These are phyloP conservation scores for Craterocephalus amniculus DNA, from an alignment of 2,797 vertebrate genomes.

Conservation along the genomic window DNA sequence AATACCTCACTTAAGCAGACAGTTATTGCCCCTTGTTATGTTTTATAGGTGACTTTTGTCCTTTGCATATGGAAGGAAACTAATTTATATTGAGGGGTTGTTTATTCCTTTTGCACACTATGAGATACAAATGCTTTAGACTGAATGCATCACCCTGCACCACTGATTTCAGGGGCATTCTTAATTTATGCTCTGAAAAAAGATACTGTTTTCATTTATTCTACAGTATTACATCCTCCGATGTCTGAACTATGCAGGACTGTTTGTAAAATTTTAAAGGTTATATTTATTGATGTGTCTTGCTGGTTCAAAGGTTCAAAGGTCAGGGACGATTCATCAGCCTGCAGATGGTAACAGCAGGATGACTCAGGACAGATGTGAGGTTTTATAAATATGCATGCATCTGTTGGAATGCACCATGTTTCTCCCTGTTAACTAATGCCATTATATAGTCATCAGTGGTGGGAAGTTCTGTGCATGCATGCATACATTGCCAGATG, in stretches of 20 bases:
- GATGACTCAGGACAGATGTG: conserved; percentile 17
- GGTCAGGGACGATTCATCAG: conserved; percentile 9
- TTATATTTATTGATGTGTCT: not conserved
- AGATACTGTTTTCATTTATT: not conserved
- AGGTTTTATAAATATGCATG: conserved; percentile 6
- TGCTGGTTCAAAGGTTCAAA: conserved; percentile 10
- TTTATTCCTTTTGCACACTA: too few species aligned
- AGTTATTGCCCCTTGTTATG: not conserved
- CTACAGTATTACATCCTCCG: not conserved
- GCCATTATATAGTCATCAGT: not conserved
- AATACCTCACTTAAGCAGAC: not conserved
- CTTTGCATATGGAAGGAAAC: not conserved
- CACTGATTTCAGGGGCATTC: not conserved
- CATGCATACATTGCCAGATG: not conserved
- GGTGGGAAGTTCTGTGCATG: conserved; percentile 1
- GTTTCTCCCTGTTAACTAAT: conserved; percentile 1
- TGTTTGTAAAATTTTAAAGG: not conserved
- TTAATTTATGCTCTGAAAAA: not conserved
- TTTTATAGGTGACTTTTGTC: not conserved
- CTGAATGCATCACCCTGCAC: not conserved
- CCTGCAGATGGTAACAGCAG: conserved; percentile 11
- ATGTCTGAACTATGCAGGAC: not conserved
- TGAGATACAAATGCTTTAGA: not conserved
- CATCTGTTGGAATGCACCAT: not conserved
- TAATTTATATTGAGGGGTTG: too few species aligned